A percentile compares a stretch with the other conserved stretches of the same genome.
These are phyloP conservation scores for Polydrusus pterygomalis DNA, from an alignment of 2,888 invertebrate genomes.

Conservation along the genomic window DNA sequence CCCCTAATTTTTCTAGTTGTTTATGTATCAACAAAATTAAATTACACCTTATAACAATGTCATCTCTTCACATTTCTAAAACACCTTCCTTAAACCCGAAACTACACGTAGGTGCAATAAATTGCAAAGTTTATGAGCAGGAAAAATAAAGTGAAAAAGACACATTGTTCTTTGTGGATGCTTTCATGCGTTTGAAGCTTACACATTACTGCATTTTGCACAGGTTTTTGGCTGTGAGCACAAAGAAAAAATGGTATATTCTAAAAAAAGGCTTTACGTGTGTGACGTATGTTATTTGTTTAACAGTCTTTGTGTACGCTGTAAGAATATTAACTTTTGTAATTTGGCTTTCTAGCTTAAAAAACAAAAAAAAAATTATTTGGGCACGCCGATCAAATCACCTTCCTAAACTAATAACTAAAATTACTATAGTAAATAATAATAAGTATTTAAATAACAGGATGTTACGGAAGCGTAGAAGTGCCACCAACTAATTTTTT, in stretches of 20 bases:
- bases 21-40: neutral
- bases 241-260: neutral
- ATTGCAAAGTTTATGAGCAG: conserved; percentile 31
- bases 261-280: neutral
- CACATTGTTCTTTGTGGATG: conserved; percentile 32
- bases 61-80: conserved; percentile 1
- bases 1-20: neutral
- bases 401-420: no score
- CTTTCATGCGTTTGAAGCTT: conserved; percentile 23
- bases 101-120: conserved; percentile 31
- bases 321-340: no score
- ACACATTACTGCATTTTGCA: conserved; percentile 23
- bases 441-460: no score
- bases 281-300: neutral
- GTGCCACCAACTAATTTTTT: no score
- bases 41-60: neutral
- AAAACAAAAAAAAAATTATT: no score
- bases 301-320: neutral
- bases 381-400: no score
- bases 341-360: no score
- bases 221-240: conserved; percentile 10
- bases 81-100: conserved; percentile 10
- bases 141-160: conserved; percentile 38
- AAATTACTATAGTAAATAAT: no score
- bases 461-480: no score